phyloP scores from a whole-genome alignment of 2,888 invertebrate genomes.

The Cecidostiba fungosa region DNA sequence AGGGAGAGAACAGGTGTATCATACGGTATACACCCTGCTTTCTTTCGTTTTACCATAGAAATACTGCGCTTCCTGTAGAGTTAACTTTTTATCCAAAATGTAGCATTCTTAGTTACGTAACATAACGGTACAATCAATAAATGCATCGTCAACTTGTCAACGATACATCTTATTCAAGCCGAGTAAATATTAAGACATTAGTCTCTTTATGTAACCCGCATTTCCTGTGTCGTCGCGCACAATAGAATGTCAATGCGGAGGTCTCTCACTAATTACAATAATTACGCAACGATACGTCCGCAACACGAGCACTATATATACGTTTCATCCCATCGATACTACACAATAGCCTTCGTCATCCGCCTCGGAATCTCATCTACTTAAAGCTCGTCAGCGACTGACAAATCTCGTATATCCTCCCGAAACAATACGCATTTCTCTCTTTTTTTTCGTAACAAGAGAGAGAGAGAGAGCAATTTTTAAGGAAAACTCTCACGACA shows the following conservation, averaged over 20 bases:
- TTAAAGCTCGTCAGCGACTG: neutral
- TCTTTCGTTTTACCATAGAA: neutral
- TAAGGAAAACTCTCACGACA: neutral
- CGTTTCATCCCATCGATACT: neutral
- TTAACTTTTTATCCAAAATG: no score
- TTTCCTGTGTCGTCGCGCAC: slow-evolving; percentile 36
- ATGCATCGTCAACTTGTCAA: neutral
- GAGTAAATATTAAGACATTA: slow-evolving; percentile 46
- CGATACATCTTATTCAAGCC: slow-evolving; percentile 31
- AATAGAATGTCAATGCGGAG: slow-evolving; percentile 48
- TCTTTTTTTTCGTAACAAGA: neutral
- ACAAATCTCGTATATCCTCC: neutral
- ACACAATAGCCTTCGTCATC: neutral
- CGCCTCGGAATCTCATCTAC: neutral
- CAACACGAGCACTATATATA: neutral
- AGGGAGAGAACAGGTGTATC: neutral
- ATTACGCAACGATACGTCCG: slow-evolving; percentile 39
- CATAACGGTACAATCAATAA: neutral
- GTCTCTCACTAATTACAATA: slow-evolving; percentile 32
- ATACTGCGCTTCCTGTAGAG: neutral
- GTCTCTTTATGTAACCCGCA: slow-evolving; percentile 29
- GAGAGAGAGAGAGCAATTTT: neutral
- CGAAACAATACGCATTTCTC: slow-evolving; percentile 9
- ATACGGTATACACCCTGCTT: neutral
- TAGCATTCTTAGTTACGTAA: no score